Conservation (phyloP, 2,888 invertebrate species). For the Zhuqinia jingwanae region DNA sequence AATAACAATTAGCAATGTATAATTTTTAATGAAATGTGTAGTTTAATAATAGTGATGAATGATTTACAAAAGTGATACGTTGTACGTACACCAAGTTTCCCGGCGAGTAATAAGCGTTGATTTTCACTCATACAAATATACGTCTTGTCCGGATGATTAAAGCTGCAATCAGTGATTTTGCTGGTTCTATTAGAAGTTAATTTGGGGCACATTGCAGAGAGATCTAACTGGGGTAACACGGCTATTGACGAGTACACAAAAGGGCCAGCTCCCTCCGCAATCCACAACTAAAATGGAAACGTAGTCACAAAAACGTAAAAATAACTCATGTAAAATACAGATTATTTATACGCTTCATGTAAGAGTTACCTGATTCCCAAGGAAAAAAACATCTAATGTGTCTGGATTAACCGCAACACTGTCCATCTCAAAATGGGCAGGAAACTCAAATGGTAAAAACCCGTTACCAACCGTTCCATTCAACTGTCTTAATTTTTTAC, state of each 20-base stretch:
- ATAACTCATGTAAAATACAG: background rate
- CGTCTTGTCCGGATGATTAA: constrained; percentile 76
- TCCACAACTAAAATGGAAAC: constrained; percentile 62
- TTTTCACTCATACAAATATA: constrained; percentile 66
- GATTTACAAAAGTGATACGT: too few species aligned
- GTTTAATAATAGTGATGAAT: too few species aligned
- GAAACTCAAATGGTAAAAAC: constrained; percentile 68
- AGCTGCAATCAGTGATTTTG: constrained; percentile 68
- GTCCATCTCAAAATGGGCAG: constrained; percentile 56
- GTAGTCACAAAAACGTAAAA: constrained; percentile 4
- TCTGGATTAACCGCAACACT: constrained; percentile 67
- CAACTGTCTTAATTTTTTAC: constrained; percentile 24
- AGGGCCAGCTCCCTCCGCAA: constrained; percentile 73
- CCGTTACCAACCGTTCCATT: constrained; percentile 60
- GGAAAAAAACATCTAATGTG: constrained; percentile 71
- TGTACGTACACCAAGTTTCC: constrained; percentile 71
- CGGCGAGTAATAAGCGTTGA: constrained; percentile 57
- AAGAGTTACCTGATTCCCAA: constrained; percentile 65
- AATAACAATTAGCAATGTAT: background rate
- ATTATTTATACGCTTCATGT: background rate
- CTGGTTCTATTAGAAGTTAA: background rate
- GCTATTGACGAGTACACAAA: constrained; percentile 61
- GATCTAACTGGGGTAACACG: background rate
- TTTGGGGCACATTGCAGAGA: background rate
- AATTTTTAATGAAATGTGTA: background rate